Percentiles rank a stretch among this genome's conserved stretches.
phyloP scores from a whole-genome alignment of 2,888 invertebrate species.

The Lithophane semibrunnea region DNA sequence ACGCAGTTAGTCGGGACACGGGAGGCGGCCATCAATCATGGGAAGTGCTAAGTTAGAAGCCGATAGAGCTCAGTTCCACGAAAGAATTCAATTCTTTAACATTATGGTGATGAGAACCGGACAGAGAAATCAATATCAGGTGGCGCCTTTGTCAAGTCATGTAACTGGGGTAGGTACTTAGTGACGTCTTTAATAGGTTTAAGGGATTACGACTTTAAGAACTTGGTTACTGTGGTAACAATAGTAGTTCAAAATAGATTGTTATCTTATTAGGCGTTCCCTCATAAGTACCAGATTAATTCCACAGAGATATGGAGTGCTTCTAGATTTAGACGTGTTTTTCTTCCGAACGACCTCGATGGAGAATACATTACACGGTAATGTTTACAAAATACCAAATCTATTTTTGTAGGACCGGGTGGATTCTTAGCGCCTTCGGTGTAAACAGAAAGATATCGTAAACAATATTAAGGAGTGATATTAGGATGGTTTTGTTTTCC shows the following conservation, averaged over 20 bases:
- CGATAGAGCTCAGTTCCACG: too few relatives aligned
- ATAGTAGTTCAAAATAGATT: conserved; percentile 48
- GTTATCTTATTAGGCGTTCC: conserved; percentile 37
- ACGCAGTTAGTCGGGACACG: too few relatives aligned
- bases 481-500: conserved; percentile 29
- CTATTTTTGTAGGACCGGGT: conserved; percentile 54
- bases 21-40: too few relatives aligned
- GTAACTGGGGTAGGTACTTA: conserved; percentile 11
- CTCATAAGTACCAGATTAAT: conserved; percentile 3
- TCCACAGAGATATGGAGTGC: conserved; percentile 1
- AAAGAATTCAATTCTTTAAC: neutral
- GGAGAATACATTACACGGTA: conserved; percentile 41
- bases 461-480: conserved; percentile 30
- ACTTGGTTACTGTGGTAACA: neutral
- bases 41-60: too few relatives aligned
- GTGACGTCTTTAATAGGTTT: conserved; percentile 40
- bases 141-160: conserved; percentile 15
- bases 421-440: conserved; percentile 35
- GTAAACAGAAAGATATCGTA: conserved; percentile 60
- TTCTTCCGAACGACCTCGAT: conserved; percentile 3
- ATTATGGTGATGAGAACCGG: conserved; percentile 2
- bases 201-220: conserved; percentile 30
- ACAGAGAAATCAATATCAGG: conserved; percentile 8
- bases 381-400: conserved; percentile 55
- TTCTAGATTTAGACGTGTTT: conserved; percentile 25